Evolutionary conservation across 2,888 invertebrate genomes (phyloP).

Genomic region (Rutpela maculata): DNA sequence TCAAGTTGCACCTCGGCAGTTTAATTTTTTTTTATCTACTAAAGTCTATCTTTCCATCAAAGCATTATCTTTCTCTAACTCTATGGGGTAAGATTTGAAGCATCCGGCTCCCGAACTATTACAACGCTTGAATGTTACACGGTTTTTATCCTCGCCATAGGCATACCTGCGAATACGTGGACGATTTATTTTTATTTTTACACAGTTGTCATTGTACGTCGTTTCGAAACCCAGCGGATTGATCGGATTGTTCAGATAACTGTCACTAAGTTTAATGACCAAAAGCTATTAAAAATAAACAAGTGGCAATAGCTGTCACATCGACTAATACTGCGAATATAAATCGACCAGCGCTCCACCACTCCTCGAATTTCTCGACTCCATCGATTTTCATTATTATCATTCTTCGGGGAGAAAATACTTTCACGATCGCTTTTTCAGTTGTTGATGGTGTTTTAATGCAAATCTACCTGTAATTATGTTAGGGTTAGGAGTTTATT

Average conservation of each 20-base stretch:
- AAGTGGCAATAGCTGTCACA: constrained; percentile 29
- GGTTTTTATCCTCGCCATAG: constrained; percentile 12
- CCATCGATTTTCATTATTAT: constrained; percentile 27
- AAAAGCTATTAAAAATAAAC: constrained; percentile 40
- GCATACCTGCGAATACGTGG: constrained; percentile 8
- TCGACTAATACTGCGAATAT: constrained; percentile 29
- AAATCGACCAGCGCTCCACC: constrained; percentile 27
- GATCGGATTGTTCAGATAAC: constrained; percentile 38
- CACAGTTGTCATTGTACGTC: constrained; percentile 22
- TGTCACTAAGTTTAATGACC: constrained; percentile 31
- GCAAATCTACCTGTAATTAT: not conserved
- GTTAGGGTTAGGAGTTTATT: not conserved
- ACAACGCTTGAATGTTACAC: not conserved
- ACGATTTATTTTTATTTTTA: constrained; percentile 22
- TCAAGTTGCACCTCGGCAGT: too few species aligned
- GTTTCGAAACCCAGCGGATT: constrained; percentile 22
- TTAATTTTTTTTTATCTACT: too few species aligned
- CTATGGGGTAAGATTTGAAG: too few species aligned
- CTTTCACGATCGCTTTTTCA: not conserved
- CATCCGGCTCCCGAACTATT: too few species aligned
- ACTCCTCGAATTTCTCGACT: constrained; percentile 27
- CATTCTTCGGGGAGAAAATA: not conserved
- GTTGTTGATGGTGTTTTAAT: not conserved
- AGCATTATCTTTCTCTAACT: too few species aligned
- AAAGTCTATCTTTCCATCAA: too few species aligned